A percentile compares a stretch with the other conserved stretches of the same genome.
phyloP scores from a whole-genome alignment of 2,888 invertebrate species.

The Conchocele bisecta region DNA sequence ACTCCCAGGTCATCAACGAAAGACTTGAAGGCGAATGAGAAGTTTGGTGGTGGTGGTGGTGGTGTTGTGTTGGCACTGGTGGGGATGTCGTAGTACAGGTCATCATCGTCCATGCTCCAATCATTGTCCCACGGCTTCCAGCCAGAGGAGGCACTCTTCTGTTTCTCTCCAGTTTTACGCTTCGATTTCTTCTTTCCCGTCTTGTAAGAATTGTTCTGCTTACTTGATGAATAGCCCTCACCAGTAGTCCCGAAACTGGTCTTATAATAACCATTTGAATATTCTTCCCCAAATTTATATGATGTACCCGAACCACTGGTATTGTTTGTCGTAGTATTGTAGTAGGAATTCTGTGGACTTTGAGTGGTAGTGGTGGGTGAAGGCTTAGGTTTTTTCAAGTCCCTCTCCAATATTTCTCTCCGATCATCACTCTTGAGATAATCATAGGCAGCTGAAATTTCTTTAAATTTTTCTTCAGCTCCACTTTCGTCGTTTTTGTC shows the following conservation, averaged over 20 bases:
- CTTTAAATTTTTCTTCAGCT: conserved; percentile 80
- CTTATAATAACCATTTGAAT: conserved; percentile 39
- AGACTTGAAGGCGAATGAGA: conserved; percentile 71
- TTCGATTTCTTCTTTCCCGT: conserved; percentile 23
- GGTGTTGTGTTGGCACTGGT: background rate
- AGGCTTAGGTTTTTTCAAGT: conserved; percentile 54
- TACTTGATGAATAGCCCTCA: conserved; percentile 36
- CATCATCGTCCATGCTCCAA: conserved; percentile 50
- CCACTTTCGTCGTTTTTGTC: conserved; percentile 77
- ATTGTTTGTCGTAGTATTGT: background rate
- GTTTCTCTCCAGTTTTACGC: conserved; percentile 23
- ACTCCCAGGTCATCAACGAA: conserved; percentile 72
- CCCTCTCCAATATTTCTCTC: conserved; percentile 69
- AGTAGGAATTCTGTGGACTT: background rate
- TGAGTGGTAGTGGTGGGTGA: conserved; percentile 3
- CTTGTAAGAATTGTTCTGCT: background rate
- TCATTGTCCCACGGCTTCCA: conserved; percentile 46
- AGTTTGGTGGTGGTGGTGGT: conserved; percentile 48
- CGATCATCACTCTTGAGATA: conserved; percentile 71
- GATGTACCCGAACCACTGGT: background rate
- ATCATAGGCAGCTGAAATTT: conserved; percentile 78
- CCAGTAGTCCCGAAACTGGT: conserved; percentile 49
- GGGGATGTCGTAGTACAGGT: background rate
- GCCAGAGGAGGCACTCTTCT: conserved; percentile 17
- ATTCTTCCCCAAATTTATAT: conserved; percentile 44